Percentiles rank a stretch among this genome's conserved stretches.
phyloP scores from a whole-genome alignment of 2,888 invertebrate species.

The Drosophila neutralis region DNA sequence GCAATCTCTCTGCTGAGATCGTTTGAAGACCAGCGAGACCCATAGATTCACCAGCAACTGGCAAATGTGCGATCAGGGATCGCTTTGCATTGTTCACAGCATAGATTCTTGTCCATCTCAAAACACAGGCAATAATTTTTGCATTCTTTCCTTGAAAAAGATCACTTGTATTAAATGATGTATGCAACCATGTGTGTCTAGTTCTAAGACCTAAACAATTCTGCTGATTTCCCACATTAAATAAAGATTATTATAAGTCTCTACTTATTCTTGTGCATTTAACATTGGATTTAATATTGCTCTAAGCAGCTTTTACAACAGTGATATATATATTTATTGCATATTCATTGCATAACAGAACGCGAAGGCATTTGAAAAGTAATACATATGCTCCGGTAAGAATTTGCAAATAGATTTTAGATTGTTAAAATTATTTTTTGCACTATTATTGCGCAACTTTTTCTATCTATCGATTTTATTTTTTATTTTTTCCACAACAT shows the following conservation, averaged over 20 bases:
- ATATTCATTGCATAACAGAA: background rate
- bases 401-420: background rate
- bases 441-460: background rate
- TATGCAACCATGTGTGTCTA: background rate
- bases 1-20: slow-evolving; percentile 28
- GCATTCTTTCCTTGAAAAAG: background rate
- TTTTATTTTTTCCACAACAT: slow-evolving; percentile 44
- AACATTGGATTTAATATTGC: background rate
- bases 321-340: background rate
- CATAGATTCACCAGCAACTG: slow-evolving; percentile 26
- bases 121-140: slow-evolving; percentile 44
- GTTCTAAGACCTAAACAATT: too few relatives aligned
- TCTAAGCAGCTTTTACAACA: background rate
- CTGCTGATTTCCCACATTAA: background rate
- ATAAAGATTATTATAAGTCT: background rate
- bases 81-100: slow-evolving; percentile 48
- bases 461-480: background rate
- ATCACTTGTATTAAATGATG: background rate
- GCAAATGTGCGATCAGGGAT: slow-evolving; percentile 75
- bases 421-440: background rate
- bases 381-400: background rate
- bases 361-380: background rate
- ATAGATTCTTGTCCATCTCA: slow-evolving; percentile 35
- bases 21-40: slow-evolving; percentile 24
- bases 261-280: background rate